Percentiles rank a stretch among this genome's conserved stretches.
Evolutionary conservation across 2,113 vertebrate species (phyloP).

Genomic region (Lampris megalopsis): DNA sequence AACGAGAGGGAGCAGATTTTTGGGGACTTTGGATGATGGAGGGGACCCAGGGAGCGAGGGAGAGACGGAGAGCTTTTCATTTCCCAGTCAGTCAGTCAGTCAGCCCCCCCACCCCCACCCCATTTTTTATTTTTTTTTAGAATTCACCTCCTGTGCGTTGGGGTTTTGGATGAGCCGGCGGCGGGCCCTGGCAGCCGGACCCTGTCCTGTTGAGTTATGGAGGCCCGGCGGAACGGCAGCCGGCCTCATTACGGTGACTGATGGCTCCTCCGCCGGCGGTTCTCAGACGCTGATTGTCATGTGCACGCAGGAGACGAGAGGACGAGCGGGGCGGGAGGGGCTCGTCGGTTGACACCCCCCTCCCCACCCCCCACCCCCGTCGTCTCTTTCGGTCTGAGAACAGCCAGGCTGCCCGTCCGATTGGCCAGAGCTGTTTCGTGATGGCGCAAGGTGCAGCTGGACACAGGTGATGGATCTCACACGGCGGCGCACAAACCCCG

Average conservation of each 20-base stretch:
- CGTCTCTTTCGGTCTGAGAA: constrained; percentile 72
- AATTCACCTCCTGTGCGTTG: constrained; percentile 9
- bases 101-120: constrained; percentile 20
- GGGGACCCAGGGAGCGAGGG: constrained; percentile 9
- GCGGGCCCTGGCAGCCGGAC: constrained; percentile 62
- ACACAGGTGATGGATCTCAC: constrained; percentile 71
- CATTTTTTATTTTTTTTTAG: too few species aligned
- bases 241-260: constrained; percentile 80
- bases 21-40: constrained; percentile 42
- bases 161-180: constrained; percentile 62
- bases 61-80: constrained; percentile 49
- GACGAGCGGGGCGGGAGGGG: constrained; percentile 51
- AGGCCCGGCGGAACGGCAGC: constrained; percentile 69
- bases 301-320: constrained; percentile 52
- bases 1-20: constrained; percentile 58
- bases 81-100: constrained; percentile 64
- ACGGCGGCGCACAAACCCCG: constrained; percentile 23
- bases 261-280: constrained; percentile 78
- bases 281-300: constrained; percentile 76
- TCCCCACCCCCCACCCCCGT: constrained; percentile 7
- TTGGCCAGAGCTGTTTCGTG: constrained; percentile 73
- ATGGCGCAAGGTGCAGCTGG: constrained; percentile 69
- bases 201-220: constrained; percentile 72
- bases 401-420: constrained; percentile 64
- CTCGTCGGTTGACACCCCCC: constrained; percentile 69